Conservation (phyloP, 1,140 invertebrate genomes). For the Aphelenchoides avenae region DNA sequence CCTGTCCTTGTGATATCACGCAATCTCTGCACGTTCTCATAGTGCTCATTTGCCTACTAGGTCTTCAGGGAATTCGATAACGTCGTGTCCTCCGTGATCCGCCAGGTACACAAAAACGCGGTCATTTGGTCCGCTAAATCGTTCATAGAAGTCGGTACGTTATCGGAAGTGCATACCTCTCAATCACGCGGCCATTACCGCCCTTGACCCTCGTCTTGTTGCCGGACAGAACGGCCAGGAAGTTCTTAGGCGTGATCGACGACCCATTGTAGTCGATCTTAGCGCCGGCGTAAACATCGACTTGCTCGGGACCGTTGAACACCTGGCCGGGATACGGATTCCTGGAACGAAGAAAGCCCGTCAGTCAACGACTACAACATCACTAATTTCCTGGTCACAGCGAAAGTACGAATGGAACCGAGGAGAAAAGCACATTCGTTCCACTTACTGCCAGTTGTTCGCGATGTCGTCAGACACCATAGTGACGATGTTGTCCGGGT, state of each 20-base stretch:
- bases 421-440: too few species aligned
- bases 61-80: too few species aligned
- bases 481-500: constrained; percentile 66
- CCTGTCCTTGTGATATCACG: too few species aligned
- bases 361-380: constrained; percentile 2
- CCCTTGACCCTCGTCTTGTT: constrained; percentile 11
- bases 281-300: constrained; percentile 67
- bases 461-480: constrained; percentile 71
- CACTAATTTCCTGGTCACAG: constrained; percentile 6
- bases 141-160: too few species aligned
- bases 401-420: too few species aligned
- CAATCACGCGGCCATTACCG: constrained; percentile 30
- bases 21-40: too few species aligned
- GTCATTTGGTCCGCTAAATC: too few species aligned
- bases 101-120: too few species aligned
- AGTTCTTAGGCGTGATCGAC: constrained; percentile 37
- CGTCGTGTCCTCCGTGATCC: too few species aligned
- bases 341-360: constrained; percentile 58
- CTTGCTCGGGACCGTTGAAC: constrained; percentile 66
- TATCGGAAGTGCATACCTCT: too few species aligned
- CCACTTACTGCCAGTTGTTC: constrained; percentile 63
- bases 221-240: constrained; percentile 32
- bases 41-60: too few species aligned
- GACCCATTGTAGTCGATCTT: constrained; percentile 65
- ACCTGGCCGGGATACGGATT: constrained; percentile 66